Evolutionary conservation across 2,797 vertebrate species (phyloP), one percentile per base, ranked within the genome.

Genomic region (Cygnus olor): DNA sequence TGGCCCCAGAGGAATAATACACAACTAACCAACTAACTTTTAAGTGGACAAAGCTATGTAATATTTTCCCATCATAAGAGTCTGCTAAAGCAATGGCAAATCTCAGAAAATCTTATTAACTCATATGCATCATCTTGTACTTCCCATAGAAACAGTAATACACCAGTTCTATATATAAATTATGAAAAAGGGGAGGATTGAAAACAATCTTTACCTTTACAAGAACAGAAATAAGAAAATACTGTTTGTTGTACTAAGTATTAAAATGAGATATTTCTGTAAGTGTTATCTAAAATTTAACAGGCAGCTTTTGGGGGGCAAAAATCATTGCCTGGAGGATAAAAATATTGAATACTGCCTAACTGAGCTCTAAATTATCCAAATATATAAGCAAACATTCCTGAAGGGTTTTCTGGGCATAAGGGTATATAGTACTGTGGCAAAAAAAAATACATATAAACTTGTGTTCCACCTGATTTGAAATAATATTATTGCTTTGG

Each of bases 351-450:
- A 68, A 4, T 65, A 36, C 16, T 72, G 21, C 27, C 34, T 76
- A 90, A 82, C 6, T 56, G 54, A 80, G 24, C 38, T 69, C 38
- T 83, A 61, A 89, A 76, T 65, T 68, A 61, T 24, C 28, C 42
- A 74, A 69, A 72, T 4, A 3, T 53, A 6, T 47, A 80, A 68
- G 6, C 2, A 77, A 80, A 71, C n/a, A 61, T 20, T 44, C 20
- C 32, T 58, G 5, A 54, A 28, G 10, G 1, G 6, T 32, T 73
- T 85, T 74, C 54, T 80, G 45, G 66, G 19, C 10, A 22, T 9
- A 54, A 2, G 0, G 58, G 0, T 15, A 74, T n/a, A 61, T 3
- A 84, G 21, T 61, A 24, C 6, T 21, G 5, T 7, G 6, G 34
- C 14, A 90, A 80, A 94, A 89, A 82, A 94, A 89, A 32, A 25